These are phyloP conservation scores for Leptopilina drosophilae DNA, from an alignment of 2,888 invertebrate species.

Conservation along the genomic window DNA sequence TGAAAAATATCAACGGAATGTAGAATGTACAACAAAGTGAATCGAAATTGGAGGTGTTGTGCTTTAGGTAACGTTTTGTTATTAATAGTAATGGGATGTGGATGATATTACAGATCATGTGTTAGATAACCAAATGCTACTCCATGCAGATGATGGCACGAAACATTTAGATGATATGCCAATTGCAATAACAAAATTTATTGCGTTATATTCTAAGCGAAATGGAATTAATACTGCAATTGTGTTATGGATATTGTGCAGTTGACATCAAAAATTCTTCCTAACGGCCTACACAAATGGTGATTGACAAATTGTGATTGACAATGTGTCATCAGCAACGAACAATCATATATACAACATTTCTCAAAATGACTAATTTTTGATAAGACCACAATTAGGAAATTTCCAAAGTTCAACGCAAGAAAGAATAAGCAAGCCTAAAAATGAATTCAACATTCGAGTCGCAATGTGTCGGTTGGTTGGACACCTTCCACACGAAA, in stretches of 20 bases:
- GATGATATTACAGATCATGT: not conserved
- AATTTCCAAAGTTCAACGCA: no score
- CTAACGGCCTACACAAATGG: no score
- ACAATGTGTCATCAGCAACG: no score
- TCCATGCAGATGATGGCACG: no score
- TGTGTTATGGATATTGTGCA: no score
- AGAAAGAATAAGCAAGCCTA: not conserved
- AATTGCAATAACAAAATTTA: no score
- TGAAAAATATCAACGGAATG: not conserved
- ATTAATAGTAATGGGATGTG: not conserved
- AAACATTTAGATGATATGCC: no score
- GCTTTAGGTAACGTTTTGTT: not conserved
- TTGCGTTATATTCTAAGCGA: no score
- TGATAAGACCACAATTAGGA: not conserved
- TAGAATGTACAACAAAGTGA: not conserved
- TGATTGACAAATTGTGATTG: no score
- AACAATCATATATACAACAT: not conserved
- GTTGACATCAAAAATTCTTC: no score
- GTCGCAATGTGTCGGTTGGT: conserved; percentile 71
- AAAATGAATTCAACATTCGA: conserved; percentile 42
- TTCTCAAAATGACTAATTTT: not conserved
- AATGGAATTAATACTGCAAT: no score
- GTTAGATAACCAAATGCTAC: no score
- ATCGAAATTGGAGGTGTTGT: not conserved
- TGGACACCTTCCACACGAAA: conserved; percentile 81